Evolutionary conservation across 2,888 invertebrate species (phyloP).

Genomic region (Papilio protenor): DNA sequence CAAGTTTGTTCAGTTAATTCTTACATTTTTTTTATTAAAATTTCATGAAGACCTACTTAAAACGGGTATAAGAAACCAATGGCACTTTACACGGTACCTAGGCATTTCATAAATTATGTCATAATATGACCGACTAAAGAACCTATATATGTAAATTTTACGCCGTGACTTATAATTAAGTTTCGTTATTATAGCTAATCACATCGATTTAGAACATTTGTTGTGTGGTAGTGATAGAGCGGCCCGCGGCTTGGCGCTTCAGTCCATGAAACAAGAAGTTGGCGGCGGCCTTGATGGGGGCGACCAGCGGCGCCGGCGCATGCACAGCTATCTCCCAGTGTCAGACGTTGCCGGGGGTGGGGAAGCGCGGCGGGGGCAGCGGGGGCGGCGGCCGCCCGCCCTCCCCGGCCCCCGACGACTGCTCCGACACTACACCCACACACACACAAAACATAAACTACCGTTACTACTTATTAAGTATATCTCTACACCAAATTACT

Average conservation of each 20-base stretch:
- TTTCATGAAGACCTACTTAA: constrained; percentile 69
- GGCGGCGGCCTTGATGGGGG: constrained; percentile 87
- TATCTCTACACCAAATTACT: neutral
- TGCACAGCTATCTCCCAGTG: constrained; percentile 88
- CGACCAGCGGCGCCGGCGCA: constrained; percentile 85
- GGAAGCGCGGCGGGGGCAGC: constrained; percentile 91
- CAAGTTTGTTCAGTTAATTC: constrained; percentile 48
- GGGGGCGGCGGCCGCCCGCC: constrained; percentile 91
- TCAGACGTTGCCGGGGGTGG: constrained; percentile 90
- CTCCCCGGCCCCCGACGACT: constrained; percentile 90
- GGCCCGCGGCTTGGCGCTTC: constrained; percentile 79
- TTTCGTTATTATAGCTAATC: constrained; percentile 80
- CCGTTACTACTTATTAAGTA: no score
- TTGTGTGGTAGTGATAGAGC: constrained; percentile 81
- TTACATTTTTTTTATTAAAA: constrained; percentile 55
- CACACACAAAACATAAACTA: neutral
- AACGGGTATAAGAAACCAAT: constrained; percentile 78
- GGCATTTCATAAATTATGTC: constrained; percentile 77
- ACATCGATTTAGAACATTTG: constrained; percentile 84
- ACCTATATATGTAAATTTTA: constrained; percentile 70
- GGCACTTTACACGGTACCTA: constrained; percentile 78
- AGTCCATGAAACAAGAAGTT: constrained; percentile 88
- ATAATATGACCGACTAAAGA: constrained; percentile 82
- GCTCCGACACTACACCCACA: constrained; percentile 90
- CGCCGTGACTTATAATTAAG: constrained; percentile 78